Evolutionary conservation across 2,888 invertebrate species (phyloP), one percentile per base, ranked within the genome.

Genomic region (Hydriomena furcata): DNA sequence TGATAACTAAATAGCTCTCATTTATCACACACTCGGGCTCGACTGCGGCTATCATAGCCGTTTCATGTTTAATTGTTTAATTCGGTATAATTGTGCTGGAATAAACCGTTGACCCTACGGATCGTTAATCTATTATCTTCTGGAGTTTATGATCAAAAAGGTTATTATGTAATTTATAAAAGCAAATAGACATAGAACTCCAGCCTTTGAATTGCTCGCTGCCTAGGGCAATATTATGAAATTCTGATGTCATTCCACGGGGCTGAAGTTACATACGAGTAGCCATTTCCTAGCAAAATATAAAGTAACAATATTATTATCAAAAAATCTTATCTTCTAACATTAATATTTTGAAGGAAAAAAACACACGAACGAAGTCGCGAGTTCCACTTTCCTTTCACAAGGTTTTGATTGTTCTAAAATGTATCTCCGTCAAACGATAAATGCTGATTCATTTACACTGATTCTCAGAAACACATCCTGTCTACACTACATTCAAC

Each of bases 21-120:
- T 45, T 56, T 51, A 47, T 52, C 44, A 48, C 32, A 41, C 32
- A 45, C 30, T 43, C 27, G 42, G 36, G 56, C 46, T 51, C 57
- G 57, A 45, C 17, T 37, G 21, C 37, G 44, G 30, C 50, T 56
- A 55, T 55, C 51, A 60, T 60, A 62, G 58, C 54, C 56, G 58
- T 61, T 60, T 52, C 44, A 30, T 43, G 58, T 63, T 66, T 68
- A 75, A 77, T 78, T 77, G 72, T 72, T 82, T 77, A 77, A 81
- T 79, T 76, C 60, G 62, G 66, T 66, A 70, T 78, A 76, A 79
- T 77, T 75, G 68, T 52, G 50, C 48, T 49, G 42, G 31, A 56
- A 60, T 56, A 51, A 57, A 44, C 55, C 54, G 63, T 62, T 56
- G 63, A 55, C 60, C 42, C 44, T 55, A 52, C 52, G 50, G 53